These are phyloP conservation scores for Rhodinocichla rosea DNA, from an alignment of 2,113 vertebrate genomes.

Conservation along the genomic window DNA sequence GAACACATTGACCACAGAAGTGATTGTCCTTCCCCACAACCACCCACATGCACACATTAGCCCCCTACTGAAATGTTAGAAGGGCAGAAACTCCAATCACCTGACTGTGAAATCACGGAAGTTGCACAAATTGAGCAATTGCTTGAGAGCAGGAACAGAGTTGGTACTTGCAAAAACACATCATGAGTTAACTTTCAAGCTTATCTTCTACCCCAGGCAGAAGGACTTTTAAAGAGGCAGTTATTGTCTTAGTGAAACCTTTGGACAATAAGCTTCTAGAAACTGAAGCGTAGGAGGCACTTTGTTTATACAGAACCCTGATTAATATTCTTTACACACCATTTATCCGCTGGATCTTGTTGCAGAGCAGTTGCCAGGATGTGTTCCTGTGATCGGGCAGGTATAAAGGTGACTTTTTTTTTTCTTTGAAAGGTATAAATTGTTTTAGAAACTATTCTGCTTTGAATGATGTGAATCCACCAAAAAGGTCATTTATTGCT, in stretches of 20 bases:
- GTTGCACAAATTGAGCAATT: neutral
- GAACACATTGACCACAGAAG: neutral
- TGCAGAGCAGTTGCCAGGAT: constrained; percentile 17
- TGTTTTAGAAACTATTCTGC: neutral
- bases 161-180: neutral
- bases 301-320: constrained; percentile 56
- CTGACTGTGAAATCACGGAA: neutral
- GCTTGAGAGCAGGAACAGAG: neutral
- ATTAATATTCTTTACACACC: constrained; percentile 48
- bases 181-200: neutral
- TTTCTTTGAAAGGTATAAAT: neutral
- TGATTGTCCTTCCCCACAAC: neutral
- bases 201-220: neutral
- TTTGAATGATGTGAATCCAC: neutral
- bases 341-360: neutral
- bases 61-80: neutral
- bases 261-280: constrained; percentile 27
- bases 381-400: constrained; percentile 4
- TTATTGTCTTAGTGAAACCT: constrained; percentile 15
- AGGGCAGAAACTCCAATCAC: neutral
- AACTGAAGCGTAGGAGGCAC: neutral
- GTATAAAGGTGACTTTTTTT: neutral
- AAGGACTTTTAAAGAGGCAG: neutral
- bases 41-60: neutral
- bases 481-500: neutral